These are phyloP conservation scores for Brachypodius melanocephalos DNA, from an alignment of 2,113 vertebrate species.

Conservation along the genomic window DNA sequence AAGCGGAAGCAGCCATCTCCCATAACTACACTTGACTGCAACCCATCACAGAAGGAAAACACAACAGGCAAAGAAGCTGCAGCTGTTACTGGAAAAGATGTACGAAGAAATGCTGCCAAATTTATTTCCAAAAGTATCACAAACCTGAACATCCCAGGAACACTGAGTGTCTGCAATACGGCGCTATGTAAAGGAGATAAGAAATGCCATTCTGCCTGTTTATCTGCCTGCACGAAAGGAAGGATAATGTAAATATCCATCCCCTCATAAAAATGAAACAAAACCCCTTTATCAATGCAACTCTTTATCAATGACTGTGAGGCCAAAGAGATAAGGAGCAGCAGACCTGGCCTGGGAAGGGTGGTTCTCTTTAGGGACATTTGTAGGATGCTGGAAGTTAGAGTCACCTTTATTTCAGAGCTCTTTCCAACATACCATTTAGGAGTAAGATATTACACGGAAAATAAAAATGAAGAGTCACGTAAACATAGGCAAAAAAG, in stretches of 20 bases:
- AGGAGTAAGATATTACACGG: not conserved
- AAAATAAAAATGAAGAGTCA: not conserved
- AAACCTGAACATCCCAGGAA: slow-evolving; percentile 54
- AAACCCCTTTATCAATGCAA: not conserved
- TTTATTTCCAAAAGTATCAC: slow-evolving; percentile 47
- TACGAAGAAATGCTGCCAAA: slow-evolving; percentile 28
- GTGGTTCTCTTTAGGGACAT: not conserved
- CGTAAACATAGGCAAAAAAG: fast-evolving
- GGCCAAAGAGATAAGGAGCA: not conserved
- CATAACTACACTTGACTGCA: slow-evolving; percentile 37
- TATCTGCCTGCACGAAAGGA: not conserved
- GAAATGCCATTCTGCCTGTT: not conserved
- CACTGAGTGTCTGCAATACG: not conserved
- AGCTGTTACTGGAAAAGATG: slow-evolving; percentile 49
- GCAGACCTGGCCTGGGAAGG: not conserved
- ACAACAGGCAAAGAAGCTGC: slow-evolving; percentile 56
- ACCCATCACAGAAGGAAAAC: slow-evolving; percentile 62
- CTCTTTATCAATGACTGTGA: not conserved
- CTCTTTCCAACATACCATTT: not conserved
- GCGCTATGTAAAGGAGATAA: not conserved
- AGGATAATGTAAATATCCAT: not conserved
- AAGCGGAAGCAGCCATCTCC: slow-evolving; percentile 29
- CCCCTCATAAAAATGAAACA: not conserved
- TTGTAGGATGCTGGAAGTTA: not conserved
- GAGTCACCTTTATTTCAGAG: not conserved